Percentiles rank a stretch among this genome's conserved stretches.
phyloP scores from a whole-genome alignment of 2,797 vertebrate genomes.

The Botia almorhae region DNA sequence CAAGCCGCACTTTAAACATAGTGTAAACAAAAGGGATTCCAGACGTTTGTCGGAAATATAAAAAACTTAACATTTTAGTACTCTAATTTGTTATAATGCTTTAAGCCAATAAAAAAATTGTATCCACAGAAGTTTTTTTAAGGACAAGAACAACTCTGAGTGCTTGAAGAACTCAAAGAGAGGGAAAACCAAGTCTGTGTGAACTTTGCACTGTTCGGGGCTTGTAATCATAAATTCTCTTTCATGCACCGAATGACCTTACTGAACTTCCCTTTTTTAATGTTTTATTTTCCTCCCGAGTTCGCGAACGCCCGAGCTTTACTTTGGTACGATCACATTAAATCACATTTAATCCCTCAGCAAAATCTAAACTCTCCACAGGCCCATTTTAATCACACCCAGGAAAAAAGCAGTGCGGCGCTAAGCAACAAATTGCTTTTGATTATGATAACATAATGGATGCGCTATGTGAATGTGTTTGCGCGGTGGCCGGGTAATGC shows the following conservation, averaged over 20 bases:
- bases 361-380: slow-evolving; percentile 25
- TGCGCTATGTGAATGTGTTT: slow-evolving; percentile 47
- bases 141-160: background rate
- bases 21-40: background rate
- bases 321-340: slow-evolving; percentile 36
- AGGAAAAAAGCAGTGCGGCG: slow-evolving; percentile 27
- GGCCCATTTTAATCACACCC: slow-evolving; percentile 43
- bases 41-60: background rate
- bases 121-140: background rate
- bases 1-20: background rate
- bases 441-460: slow-evolving; percentile 53
- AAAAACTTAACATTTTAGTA: background rate
- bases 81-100: background rate
- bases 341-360: slow-evolving; percentile 45
- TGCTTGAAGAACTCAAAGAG: background rate
- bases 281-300: slow-evolving; percentile 23
- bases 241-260: slow-evolving; percentile 33
- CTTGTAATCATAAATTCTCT: slow-evolving; percentile 36
- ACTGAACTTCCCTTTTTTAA: slow-evolving; percentile 31
- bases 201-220: slow-evolving; percentile 27
- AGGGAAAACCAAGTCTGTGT: background rate
- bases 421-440: slow-evolving; percentile 51
- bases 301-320: slow-evolving; percentile 22
- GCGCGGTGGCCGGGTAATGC: slow-evolving; percentile 31
- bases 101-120: background rate